phyloP scores from a whole-genome alignment of 1,140 invertebrate species.

The Holcopasites calliopsidis region DNA sequence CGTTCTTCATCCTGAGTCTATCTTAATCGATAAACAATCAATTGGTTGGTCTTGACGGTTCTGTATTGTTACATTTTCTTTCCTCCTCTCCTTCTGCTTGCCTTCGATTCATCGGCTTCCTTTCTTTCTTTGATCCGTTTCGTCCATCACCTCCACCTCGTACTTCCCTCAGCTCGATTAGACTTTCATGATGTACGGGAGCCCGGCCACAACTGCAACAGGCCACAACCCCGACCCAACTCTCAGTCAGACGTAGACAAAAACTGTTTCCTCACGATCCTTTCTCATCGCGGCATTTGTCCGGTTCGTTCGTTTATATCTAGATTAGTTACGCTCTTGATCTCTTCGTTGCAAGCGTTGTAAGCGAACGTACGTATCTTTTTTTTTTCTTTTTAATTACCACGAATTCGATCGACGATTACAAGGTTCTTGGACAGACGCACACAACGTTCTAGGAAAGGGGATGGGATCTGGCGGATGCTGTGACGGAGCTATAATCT shows the following conservation, averaged over 20 bases:
- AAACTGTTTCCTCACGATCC: constrained; percentile 45
- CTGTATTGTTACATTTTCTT: not conserved
- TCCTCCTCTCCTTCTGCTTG: constrained; percentile 15
- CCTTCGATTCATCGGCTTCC: constrained; percentile 10
- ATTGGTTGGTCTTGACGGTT: constrained; percentile 7
- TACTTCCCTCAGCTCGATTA: constrained; percentile 54
- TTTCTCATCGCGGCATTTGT: constrained; percentile 30
- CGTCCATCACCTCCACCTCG: constrained; percentile 34
- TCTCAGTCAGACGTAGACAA: constrained; percentile 56
- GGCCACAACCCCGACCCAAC: constrained; percentile 63
- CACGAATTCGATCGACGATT: constrained; percentile 29
- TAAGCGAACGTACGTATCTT: no score
- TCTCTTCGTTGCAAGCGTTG: not conserved
- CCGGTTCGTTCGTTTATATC: constrained; percentile 26
- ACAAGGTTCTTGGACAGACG: constrained; percentile 31
- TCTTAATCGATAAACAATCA: not conserved
- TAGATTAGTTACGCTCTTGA: not conserved
- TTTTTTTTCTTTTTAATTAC: constrained; percentile 3
- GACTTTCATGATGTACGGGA: constrained; percentile 78
- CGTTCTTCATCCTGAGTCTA: not conserved
- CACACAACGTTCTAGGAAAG: constrained; percentile 12
- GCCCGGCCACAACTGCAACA: constrained; percentile 78
- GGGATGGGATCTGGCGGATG: not conserved
- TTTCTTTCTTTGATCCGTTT: constrained; percentile 31
- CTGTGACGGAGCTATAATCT: constrained; percentile 21